phyloP scores from a whole-genome alignment of 2,113 vertebrate species.

The Tapirus terrestris region DNA sequence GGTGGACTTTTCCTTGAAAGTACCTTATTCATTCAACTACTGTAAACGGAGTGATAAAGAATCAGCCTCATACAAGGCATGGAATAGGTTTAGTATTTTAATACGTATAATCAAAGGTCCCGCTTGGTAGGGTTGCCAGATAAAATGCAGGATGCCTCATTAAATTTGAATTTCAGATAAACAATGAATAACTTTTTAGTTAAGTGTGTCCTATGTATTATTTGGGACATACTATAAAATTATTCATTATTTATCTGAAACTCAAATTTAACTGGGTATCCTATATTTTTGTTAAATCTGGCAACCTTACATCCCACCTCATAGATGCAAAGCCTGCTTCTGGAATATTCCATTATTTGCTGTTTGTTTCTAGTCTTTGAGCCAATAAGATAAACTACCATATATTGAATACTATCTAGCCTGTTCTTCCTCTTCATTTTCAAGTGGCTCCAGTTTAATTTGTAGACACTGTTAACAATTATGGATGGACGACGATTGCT shows the following conservation, averaged over 20 bases:
- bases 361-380: conserved; percentile 26
- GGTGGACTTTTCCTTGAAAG: not conserved
- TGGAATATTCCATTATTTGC: not conserved
- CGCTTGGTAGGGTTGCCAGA: not conserved
- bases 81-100: conserved; percentile 12
- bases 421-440: conserved; percentile 11
- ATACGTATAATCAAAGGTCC: not conserved
- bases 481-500: conserved; percentile 39
- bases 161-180: conserved; percentile 61
- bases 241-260: conserved; percentile 46
- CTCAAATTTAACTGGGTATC: not conserved
- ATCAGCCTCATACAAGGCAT: not conserved
- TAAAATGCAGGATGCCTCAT: conserved; percentile 34
- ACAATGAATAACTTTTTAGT: conserved; percentile 26
- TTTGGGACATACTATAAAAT: not conserved
- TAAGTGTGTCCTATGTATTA: not conserved
- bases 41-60: not conserved
- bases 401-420: not conserved
- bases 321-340: not conserved
- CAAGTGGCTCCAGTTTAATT: conserved; percentile 53
- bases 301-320: not conserved
- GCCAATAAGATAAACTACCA: not conserved
- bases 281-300: conserved; percentile 34
- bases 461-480: conserved; percentile 65
- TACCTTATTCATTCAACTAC: not conserved